Percentiles rank a stretch among this genome's conserved stretches.
Evolutionary conservation across 2,113 vertebrate species (phyloP).

Genomic region (Phalacrocorax brasilianus): DNA sequence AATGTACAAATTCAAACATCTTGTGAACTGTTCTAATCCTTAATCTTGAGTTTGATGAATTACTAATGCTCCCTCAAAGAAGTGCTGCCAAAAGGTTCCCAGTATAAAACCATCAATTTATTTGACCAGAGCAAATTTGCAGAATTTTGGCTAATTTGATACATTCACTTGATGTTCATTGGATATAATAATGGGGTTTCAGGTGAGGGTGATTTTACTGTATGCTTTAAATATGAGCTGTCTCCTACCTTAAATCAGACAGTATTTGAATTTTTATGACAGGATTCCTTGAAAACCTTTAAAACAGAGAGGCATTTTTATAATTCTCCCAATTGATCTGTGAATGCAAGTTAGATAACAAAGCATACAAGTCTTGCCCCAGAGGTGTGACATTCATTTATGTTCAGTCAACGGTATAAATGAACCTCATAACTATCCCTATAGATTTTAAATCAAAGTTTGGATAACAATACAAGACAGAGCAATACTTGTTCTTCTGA

Average conservation of each 20-base stretch:
- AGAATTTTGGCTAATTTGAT: neutral
- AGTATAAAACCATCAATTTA: neutral
- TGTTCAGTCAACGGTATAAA: neutral
- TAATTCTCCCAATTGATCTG: neutral
- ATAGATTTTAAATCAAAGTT: constrained; percentile 43
- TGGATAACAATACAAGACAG: constrained; percentile 10
- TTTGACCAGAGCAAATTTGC: neutral
- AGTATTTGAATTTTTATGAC: neutral
- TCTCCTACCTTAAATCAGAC: neutral
- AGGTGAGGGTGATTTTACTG: neutral
- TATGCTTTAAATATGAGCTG: neutral
- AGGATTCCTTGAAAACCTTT: neutral
- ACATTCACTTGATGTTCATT: neutral
- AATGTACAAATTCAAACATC: neutral
- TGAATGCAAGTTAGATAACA: neutral
- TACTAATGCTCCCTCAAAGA: neutral
- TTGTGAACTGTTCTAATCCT: neutral
- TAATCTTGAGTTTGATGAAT: neutral
- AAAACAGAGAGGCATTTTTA: neutral
- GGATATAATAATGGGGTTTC: neutral
- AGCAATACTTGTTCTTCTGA: neutral
- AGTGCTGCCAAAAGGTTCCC: neutral
- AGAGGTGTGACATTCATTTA: neutral
- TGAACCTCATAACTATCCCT: neutral
- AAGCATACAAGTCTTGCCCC: neutral